Base-by-base conservation (phyloP, 2,797 vertebrate species). In the Huso huso region DNA sequence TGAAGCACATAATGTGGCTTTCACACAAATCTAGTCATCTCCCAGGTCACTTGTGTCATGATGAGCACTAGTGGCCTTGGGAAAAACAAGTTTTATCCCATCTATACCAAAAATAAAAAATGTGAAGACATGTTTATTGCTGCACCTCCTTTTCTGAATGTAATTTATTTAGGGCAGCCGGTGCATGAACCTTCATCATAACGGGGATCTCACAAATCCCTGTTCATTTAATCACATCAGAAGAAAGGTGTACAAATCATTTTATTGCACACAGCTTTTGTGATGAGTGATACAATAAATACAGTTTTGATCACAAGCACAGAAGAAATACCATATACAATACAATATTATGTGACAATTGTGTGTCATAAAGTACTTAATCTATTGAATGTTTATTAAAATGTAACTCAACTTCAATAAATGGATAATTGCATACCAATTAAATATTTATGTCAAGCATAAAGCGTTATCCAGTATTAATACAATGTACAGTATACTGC, bases 161-260 rank as follows among this genome's bases (percentile, higher is more conserved):
- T 81, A 83, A 83, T 86, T 84, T 84, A 79, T 74, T 71, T 71
- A 74, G 82, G 79, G 85, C 77, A 77, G 69, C 63, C 73, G 71
- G 71, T 69, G 75, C 69, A 75, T 82, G 80, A 82, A 83, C 83
- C 74, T 73, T 71, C 67, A 75, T 78, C 81, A 82, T 81, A 73
- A 70, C 61, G 64, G 73, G 49, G 81, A 81, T 78, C 74, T 78
- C 68, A 48, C 70, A 76, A 78, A 73, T 37, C 77, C 76, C 70
- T 73, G 77, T 80, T 81, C 80, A 75, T 76, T 81, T 75, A 81
- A 82, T 85, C 81, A 80, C 77, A 78, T 60, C 73, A 53, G 64
- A 68, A 66, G 69, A 51, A 57, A 69, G 13, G 11, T 58, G 11
- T n/a, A 74, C 75, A 70, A 75, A 51, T 66, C 55, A 61, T 76